Percentiles rank a stretch among this genome's conserved stretches.
phyloP scores from a whole-genome alignment of 2,797 vertebrate species.

The Otolemur crassicaudatus region DNA sequence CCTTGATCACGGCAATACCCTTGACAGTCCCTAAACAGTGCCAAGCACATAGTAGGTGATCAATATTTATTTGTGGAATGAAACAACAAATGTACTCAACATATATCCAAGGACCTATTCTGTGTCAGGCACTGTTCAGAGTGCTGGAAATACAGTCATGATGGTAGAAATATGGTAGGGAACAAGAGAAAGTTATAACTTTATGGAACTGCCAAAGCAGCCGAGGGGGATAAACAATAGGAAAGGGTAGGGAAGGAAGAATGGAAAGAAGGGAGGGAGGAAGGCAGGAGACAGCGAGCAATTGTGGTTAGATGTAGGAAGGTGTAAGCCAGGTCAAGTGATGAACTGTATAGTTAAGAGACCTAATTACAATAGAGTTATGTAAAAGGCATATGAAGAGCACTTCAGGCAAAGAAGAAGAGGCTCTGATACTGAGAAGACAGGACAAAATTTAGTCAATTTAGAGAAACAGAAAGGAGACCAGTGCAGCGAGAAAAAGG shows the following conservation, averaged over 20 bases:
- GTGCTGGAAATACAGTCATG: not conserved
- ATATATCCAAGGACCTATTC: not conserved
- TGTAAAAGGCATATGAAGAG: not conserved
- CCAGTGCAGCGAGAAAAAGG: not conserved
- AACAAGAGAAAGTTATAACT: not conserved
- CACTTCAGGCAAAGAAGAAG: conserved; percentile 13
- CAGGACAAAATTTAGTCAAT: not conserved
- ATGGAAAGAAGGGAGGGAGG: not conserved
- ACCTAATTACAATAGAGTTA: not conserved
- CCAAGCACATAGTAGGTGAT: not conserved
- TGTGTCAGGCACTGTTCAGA: not conserved
- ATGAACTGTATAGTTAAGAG: not conserved
- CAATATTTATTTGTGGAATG: not conserved
- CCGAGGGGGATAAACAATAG: not conserved
- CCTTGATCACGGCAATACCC: not conserved
- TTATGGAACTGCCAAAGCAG: not conserved
- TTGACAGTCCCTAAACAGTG: not conserved
- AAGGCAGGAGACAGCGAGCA: not conserved
- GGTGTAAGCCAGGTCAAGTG: not conserved
- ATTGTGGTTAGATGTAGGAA: not conserved
- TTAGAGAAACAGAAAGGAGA: not conserved
- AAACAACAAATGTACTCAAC: not conserved
- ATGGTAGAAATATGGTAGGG: not conserved
- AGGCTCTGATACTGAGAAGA: conserved; percentile 6
- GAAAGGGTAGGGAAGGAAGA: not conserved